phyloP scores from a whole-genome alignment of 2,797 vertebrate genomes.

The Delichon dasypus region DNA sequence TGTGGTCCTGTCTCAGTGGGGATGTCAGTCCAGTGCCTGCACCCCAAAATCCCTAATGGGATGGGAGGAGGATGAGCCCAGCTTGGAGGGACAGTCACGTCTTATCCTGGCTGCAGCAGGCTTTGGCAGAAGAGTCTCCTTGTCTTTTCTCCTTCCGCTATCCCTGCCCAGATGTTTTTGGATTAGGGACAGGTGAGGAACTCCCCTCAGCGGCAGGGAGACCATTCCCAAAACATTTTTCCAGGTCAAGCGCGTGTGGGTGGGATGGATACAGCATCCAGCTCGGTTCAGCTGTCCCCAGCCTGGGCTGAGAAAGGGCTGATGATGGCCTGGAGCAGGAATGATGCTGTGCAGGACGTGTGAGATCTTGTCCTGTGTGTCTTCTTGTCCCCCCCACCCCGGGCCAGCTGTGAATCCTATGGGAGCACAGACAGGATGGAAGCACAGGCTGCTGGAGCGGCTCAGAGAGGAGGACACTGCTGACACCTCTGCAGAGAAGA shows the following conservation, averaged over 20 bases:
- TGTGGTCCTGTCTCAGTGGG: neutral
- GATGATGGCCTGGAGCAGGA: neutral
- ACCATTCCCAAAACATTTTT: neutral
- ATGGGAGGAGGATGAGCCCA: neutral
- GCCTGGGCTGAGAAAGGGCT: neutral
- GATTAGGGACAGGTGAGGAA: neutral
- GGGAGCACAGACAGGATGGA: neutral
- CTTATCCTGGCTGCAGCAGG: neutral
- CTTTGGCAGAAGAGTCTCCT: neutral
- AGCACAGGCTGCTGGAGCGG: neutral
- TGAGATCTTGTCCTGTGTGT: neutral
- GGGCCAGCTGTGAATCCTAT: neutral
- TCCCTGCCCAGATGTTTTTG: neutral
- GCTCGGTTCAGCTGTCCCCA: neutral
- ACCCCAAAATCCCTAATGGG: neutral
- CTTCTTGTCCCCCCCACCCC: neutral
- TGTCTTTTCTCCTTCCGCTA: neutral
- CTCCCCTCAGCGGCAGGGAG: neutral
- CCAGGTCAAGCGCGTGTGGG: neutral
- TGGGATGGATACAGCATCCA: conserved; percentile 10
- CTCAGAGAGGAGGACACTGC: neutral
- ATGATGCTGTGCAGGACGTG: neutral
- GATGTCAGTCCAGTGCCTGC: neutral
- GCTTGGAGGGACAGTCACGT: neutral
- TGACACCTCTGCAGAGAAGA: neutral